Conservation (phyloP, 2,888 invertebrate species). For the Sicus ferrugineus region DNA sequence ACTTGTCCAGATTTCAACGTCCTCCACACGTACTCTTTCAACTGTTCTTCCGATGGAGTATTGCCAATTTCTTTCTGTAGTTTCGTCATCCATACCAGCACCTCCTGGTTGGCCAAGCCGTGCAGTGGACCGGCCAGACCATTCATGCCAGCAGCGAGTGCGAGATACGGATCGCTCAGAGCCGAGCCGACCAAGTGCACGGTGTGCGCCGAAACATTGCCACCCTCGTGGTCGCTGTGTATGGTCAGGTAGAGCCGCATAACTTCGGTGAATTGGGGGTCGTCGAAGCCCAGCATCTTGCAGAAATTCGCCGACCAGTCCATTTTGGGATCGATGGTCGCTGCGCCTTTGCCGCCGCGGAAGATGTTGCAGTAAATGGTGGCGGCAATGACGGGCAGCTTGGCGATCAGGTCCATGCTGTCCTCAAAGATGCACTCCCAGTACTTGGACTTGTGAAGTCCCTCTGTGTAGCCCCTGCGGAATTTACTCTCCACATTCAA, state of each 20-base stretch:
- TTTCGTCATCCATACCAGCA: constrained; percentile 93
- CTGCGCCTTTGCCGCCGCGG: constrained; percentile 73
- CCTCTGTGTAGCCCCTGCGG: constrained; percentile 75
- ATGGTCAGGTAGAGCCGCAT: constrained; percentile 87
- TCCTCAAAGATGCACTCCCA: constrained; percentile 86
- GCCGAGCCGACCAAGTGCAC: constrained; percentile 88
- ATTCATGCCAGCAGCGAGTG: constrained; percentile 85
- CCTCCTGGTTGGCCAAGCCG: constrained; percentile 91
- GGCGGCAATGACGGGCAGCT: constrained; percentile 85
- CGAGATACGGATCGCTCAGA: constrained; percentile 84
- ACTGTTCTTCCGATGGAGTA: constrained; percentile 85
- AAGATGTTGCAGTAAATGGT: constrained; percentile 85
- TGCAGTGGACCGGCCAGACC: constrained; percentile 89
- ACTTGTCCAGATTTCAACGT: constrained; percentile 89
- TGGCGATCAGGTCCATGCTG: constrained; percentile 86
- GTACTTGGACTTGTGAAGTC: constrained; percentile 76
- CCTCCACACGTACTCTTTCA: constrained; percentile 98
- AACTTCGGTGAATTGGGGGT: constrained; percentile 77
- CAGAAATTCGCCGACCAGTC: constrained; percentile 89
- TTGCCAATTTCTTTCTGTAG: constrained; percentile 85
- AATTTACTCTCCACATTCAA: constrained; percentile 86
- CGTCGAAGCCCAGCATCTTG: constrained; percentile 81
- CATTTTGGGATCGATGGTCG: constrained; percentile 77
- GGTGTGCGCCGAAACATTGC: constrained; percentile 91
- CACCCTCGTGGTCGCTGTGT: constrained; percentile 88